Evolutionary conservation across 1,140 invertebrate species (phyloP), one percentile per base, ranked within the genome.

Genomic region (Trachelipus rathkii): DNA sequence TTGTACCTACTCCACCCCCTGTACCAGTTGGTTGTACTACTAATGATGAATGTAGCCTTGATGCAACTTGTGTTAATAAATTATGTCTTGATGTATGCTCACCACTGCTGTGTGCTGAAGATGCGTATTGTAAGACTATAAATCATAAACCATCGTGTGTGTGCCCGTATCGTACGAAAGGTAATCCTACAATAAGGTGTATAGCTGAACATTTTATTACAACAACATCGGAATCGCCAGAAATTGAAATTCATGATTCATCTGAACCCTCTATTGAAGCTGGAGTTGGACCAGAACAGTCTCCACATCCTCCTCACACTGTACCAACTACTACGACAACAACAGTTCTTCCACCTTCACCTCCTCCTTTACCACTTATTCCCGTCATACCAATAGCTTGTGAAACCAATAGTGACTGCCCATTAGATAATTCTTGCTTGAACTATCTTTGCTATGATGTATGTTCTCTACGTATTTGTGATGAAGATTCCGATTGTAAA

Each of bases 21-120:
- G 3, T 77, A 15, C 66, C 72, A 46, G 24, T 79, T 0, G 92
- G 93, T 85, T 96, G 94, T 83, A 90, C 89, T 21, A 87, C 86
- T 6, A 89, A 94, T 82, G 88, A 89, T 24, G 93, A 95, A 68
- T 95, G 94, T 83, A 84, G 88, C 0, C 83, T 83, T 0, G 91
- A 94, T 80, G 88, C 88, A 79, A 89, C 89, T 33, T 95, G 94
- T 82, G 86, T 89, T 9, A 92, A 93, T 82, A 90, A 91, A 70
- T 83, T 87, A 4, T 95, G 94, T 83, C 84, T 90, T 0, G 93
- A 93, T 86, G 93, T 93, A 0, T 96, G 86, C 87, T 74, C 81
- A 33, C 73, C 78, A 66, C 75, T 78, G 23, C 73, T 81, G 4
- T 96, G 94, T 83, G 93, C 93, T 5, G 85, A 86, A 77, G 92